Evolutionary conservation across 2,797 vertebrate species (phyloP).

Genomic region (Morus bassanus): DNA sequence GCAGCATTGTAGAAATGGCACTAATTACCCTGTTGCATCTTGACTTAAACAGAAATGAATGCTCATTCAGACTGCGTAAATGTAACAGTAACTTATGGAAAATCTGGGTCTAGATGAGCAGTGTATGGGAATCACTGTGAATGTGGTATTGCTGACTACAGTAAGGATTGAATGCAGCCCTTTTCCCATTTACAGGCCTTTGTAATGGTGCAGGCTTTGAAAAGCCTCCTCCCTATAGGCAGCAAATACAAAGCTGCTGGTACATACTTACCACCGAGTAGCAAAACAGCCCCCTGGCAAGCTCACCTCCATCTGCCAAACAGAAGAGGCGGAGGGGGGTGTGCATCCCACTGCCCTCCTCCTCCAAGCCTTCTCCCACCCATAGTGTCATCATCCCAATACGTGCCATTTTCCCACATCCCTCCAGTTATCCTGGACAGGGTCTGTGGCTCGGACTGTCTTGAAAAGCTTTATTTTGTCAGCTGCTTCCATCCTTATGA

Average conservation of each 20-base stretch:
- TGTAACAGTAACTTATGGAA: background rate
- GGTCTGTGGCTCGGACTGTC: background rate
- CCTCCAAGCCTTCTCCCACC: background rate
- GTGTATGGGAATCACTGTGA: background rate
- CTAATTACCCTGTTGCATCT: background rate
- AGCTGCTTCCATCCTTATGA: background rate
- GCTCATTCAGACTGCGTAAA: background rate
- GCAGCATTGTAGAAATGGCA: background rate
- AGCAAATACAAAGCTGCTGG: background rate
- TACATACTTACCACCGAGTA: background rate
- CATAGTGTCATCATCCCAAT: rapidly evolving
- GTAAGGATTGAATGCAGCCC: background rate
- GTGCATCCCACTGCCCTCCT: background rate
- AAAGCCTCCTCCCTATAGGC: background rate
- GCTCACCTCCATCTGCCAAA: background rate
- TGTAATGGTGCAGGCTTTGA: background rate
- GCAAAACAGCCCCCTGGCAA: background rate
- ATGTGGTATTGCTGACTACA: background rate
- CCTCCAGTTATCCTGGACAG: background rate
- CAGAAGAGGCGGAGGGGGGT: background rate
- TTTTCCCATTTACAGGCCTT: background rate
- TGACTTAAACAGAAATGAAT: background rate
- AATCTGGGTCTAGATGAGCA: background rate
- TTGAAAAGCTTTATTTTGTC: background rate
- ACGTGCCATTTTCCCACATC: background rate